Percentiles rank a stretch among this genome's conserved stretches.
Conservation (phyloP, 1,140 invertebrate species). For the Sarcophaga bullata region DNA sequence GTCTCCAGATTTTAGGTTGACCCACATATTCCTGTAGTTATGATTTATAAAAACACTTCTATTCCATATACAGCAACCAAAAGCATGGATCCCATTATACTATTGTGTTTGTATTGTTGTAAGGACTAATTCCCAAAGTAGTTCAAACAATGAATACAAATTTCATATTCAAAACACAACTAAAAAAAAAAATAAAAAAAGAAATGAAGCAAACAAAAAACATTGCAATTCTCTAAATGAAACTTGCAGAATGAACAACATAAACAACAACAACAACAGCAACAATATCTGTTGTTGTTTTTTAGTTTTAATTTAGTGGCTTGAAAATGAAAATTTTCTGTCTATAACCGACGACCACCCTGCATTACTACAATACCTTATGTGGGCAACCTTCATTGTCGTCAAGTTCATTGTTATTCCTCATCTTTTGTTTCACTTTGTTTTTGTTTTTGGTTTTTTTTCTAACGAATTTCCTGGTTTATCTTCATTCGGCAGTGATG, state of each 20-base stretch:
- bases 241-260: too few species aligned
- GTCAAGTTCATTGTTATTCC: constrained; percentile 15
- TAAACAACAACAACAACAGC: too few species aligned
- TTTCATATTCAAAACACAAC: background rate
- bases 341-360: background rate
- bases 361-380: background rate
- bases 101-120: background rate
- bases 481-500: background rate
- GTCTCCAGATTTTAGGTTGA: background rate
- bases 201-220: too few species aligned
- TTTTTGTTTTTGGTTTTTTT: too few species aligned
- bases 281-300: too few species aligned
- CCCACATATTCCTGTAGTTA: background rate
- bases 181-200: too few species aligned
- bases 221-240: too few species aligned
- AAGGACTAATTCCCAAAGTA: background rate
- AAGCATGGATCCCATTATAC: too few species aligned
- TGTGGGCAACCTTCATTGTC: background rate
- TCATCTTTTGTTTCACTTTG: background rate
- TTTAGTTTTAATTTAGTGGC: too few species aligned
- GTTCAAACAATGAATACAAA: background rate
- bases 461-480: background rate
- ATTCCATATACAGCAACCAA: too few species aligned
- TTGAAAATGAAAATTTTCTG: background rate
- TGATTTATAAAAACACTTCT: too few species aligned